Percentiles rank a stretch among this genome's conserved stretches.
Evolutionary conservation across 2,797 vertebrate species (phyloP).

Genomic region (Phataginus tetradactyla): DNA sequence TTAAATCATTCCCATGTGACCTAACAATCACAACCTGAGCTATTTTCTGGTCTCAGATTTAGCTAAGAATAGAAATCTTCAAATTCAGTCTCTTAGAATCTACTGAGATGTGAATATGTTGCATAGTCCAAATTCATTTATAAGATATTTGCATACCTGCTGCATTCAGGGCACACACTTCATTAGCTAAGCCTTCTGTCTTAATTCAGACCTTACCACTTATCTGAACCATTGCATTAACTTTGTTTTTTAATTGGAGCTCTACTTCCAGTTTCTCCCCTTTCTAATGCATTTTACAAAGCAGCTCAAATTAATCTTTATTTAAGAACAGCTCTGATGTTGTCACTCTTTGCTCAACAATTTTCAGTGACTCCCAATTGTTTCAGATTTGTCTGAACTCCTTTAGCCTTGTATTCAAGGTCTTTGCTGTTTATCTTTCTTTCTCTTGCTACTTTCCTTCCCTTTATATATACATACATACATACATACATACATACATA

Average conservation of each 20-base stretch:
- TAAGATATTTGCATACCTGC: neutral
- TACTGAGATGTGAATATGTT: neutral
- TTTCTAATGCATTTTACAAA: constrained; percentile 18
- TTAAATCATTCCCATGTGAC: constrained; percentile 1
- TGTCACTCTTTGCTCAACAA: neutral
- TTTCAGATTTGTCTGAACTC: constrained; percentile 8
- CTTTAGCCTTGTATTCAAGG: neutral
- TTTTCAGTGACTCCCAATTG: constrained; percentile 16
- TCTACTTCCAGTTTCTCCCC: neutral
- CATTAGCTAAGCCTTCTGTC: neutral
- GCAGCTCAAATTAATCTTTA: constrained; percentile 24
- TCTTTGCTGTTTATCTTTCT: neutral
- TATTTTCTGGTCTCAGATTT: constrained; percentile 45
- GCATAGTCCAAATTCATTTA: neutral
- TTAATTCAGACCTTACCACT: neutral
- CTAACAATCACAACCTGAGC: constrained; percentile 15
- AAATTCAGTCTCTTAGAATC: neutral
- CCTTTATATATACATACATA: neutral
- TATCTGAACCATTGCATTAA: neutral
- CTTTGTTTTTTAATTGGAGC: neutral
- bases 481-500: neutral
- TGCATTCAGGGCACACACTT: neutral
- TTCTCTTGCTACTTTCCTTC: neutral
- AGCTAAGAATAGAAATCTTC: constrained; percentile 28
- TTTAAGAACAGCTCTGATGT: constrained; percentile 34